Conservation (phyloP, 2,888 invertebrate genomes). For the Homarus gammarus region DNA sequence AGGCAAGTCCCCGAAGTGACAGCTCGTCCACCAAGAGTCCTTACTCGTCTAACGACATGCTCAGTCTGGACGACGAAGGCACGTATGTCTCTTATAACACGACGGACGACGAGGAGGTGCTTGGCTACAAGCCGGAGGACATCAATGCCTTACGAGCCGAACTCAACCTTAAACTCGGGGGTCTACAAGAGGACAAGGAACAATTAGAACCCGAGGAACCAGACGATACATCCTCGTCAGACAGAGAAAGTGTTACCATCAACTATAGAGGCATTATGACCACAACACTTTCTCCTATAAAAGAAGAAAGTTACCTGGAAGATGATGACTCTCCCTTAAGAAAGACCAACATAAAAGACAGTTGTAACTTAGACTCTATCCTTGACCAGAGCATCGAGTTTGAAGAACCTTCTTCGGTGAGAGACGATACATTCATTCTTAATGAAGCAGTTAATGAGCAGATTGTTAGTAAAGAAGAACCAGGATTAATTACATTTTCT, state of each 20-base stretch:
- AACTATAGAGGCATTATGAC: constrained; percentile 82
- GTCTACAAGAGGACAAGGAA: constrained; percentile 41
- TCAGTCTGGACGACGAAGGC: constrained; percentile 62
- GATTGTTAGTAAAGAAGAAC: not conserved
- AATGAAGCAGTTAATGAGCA: constrained; percentile 24
- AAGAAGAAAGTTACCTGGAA: constrained; percentile 81
- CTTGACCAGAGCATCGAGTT: constrained; percentile 70
- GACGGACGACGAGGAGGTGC: constrained; percentile 70
- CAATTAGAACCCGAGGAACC: constrained; percentile 44
- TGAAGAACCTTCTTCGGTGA: constrained; percentile 38
- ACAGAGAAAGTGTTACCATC: constrained; percentile 76
- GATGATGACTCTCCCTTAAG: constrained; percentile 68
- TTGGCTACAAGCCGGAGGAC: constrained; percentile 71
- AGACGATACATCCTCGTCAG: constrained; percentile 60
- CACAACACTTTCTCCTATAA: constrained; percentile 83
- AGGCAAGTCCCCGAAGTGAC: constrained; percentile 44
- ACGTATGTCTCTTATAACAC: constrained; percentile 75
- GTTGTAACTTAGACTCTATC: constrained; percentile 76
- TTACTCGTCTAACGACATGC: constrained; percentile 59
- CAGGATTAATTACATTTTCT: not conserved
- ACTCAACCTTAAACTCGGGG: constrained; percentile 66
- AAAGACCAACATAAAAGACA: constrained; percentile 55
- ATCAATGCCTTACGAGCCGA: constrained; percentile 73
- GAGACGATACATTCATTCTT: constrained; percentile 11
- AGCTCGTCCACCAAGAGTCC: constrained; percentile 57